Evolutionary conservation across 2,797 vertebrate species (phyloP).

Genomic region (Carcharodon carcharias): DNA sequence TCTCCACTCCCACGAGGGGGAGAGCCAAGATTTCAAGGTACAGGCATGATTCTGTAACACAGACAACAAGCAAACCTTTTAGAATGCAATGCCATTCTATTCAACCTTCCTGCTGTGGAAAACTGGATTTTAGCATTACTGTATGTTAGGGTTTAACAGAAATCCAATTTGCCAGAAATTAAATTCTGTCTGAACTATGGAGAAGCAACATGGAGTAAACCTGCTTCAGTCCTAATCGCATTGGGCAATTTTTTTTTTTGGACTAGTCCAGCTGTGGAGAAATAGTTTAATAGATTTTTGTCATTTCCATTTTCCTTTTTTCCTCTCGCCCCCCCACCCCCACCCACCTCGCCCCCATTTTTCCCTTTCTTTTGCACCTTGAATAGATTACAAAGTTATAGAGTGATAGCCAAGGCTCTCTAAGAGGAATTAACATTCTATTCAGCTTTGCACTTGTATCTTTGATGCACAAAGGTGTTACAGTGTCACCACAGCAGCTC

Average conservation of each 20-base stretch:
- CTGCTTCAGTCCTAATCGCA: slow-evolving; percentile 60
- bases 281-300: slow-evolving; percentile 66
- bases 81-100: slow-evolving; percentile 41
- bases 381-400: slow-evolving; percentile 50
- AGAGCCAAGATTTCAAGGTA: slow-evolving; percentile 55
- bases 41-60: slow-evolving; percentile 53
- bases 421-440: slow-evolving; percentile 43
- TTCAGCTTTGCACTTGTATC: slow-evolving; percentile 47
- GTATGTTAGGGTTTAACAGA: slow-evolving; percentile 66
- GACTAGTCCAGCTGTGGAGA: slow-evolving; percentile 63
- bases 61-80: slow-evolving; percentile 65
- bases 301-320: slow-evolving; percentile 46
- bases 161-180: slow-evolving; percentile 67
- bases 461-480: slow-evolving; percentile 42
- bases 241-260: slow-evolving; percentile 58
- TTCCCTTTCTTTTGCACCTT: slow-evolving; percentile 50
- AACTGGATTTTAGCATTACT: slow-evolving; percentile 71
- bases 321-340: slow-evolving; percentile 43
- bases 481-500: neutral
- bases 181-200: slow-evolving; percentile 58
- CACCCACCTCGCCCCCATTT: neutral
- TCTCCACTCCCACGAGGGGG: slow-evolving; percentile 41
- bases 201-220: slow-evolving; percentile 65
- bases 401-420: slow-evolving; percentile 46
- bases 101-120: slow-evolving; percentile 61